phyloP scores from a whole-genome alignment of 2,888 invertebrate species.

The Epistrophe eligans region DNA sequence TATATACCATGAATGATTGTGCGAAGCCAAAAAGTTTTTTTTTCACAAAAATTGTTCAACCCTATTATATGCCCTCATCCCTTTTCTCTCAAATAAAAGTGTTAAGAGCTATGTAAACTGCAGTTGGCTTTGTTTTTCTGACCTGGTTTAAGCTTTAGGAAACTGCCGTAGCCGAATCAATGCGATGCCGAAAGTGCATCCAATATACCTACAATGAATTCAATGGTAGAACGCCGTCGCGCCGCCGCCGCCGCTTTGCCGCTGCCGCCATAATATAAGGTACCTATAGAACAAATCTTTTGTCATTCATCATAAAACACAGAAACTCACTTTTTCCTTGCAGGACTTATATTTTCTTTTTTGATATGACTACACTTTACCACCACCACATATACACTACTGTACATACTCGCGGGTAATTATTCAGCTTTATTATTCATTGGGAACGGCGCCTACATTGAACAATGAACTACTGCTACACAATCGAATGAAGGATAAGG shows the following conservation, averaged over 20 bases:
- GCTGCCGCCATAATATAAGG: neutral
- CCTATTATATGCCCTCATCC: neutral
- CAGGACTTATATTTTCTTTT: neutral
- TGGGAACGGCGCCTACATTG: constrained; percentile 64
- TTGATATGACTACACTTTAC: constrained; percentile 26
- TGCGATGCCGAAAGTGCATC: constrained; percentile 66
- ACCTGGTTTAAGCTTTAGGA: constrained; percentile 14
- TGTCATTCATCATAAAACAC: constrained; percentile 62
- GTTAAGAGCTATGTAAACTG: constrained; percentile 45
- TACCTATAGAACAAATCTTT: constrained; percentile 53
- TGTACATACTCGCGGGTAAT: constrained; percentile 53
- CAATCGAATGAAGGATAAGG: constrained; percentile 64
- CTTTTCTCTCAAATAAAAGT: constrained; percentile 16
- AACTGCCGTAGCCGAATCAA: constrained; percentile 51
- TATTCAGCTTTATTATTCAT: constrained; percentile 72
- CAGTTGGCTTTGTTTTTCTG: constrained; percentile 64
- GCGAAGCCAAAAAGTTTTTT: constrained; percentile 48
- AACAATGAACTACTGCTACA: constrained; percentile 63
- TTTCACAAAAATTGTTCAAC: neutral
- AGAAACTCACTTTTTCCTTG: constrained; percentile 28
- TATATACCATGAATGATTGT: constrained; percentile 24
- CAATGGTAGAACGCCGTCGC: constrained; percentile 57
- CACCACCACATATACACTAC: neutral
- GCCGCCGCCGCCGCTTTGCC: constrained; percentile 5
- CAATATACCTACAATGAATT: constrained; percentile 50